Conservation (phyloP, 1,140 invertebrate genomes). For the Hetaerina americana region DNA sequence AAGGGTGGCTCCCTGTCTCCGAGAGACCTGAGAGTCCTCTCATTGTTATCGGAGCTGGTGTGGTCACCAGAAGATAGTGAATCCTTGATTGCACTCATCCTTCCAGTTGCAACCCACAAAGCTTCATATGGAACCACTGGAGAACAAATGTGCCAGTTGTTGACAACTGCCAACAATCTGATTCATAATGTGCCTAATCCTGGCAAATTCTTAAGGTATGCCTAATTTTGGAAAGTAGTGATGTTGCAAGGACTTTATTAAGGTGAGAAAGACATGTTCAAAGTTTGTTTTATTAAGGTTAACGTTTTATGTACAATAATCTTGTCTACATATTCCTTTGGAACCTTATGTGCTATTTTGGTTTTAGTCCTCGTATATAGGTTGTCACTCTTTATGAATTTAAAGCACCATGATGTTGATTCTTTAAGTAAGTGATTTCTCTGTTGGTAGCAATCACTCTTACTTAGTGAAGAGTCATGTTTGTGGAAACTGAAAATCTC, state of each 20-base stretch:
- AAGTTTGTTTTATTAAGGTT: constrained; percentile 9
- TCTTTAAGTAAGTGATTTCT: too few species aligned
- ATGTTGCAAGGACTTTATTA: constrained; percentile 44
- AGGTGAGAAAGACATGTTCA: constrained; percentile 40
- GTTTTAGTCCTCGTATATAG: too few species aligned
- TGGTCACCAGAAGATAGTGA: constrained; percentile 48
- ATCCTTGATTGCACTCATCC: constrained; percentile 48
- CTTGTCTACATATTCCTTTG: too few species aligned
- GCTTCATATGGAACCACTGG: constrained; percentile 31
- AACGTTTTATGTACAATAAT: constrained; percentile 15
- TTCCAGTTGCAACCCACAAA: constrained; percentile 61
- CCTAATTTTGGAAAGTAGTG: constrained; percentile 36
- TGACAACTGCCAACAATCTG: constrained; percentile 61
- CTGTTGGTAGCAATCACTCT: too few species aligned
- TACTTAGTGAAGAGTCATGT: too few species aligned
- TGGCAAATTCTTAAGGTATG: constrained; percentile 41
- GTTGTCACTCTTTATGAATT: too few species aligned
- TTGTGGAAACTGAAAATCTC: too few species aligned
- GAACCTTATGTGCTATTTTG: too few species aligned
- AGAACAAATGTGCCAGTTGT: constrained; percentile 44
- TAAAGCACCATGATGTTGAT: too few species aligned
- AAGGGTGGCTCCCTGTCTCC: constrained; percentile 43
- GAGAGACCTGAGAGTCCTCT: constrained; percentile 65
- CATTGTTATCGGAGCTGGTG: constrained; percentile 59
- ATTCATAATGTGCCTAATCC: constrained; percentile 50